phyloP scores from a whole-genome alignment of 2,797 vertebrate genomes.

The Propithecus deckenii region DNA sequence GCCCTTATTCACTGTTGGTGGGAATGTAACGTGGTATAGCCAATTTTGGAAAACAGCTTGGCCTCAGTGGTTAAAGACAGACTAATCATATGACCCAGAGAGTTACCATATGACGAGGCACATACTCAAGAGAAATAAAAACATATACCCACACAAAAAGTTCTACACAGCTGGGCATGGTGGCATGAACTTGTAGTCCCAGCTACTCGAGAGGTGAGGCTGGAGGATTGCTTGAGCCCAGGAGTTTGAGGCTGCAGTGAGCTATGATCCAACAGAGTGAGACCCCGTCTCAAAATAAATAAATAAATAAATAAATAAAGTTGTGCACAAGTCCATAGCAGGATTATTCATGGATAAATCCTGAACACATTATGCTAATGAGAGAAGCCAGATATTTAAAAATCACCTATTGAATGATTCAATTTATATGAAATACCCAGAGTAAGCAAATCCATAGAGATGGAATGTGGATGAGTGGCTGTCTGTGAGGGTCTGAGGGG shows the following conservation, averaged over 20 bases:
- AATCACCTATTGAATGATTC: not conserved
- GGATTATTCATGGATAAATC: not conserved
- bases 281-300: not conserved
- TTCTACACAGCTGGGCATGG: not conserved
- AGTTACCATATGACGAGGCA: not conserved
- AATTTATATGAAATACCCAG: not conserved
- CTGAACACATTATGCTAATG: not conserved
- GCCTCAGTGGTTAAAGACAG: not conserved
- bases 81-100: not conserved
- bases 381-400: not conserved
- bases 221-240: not conserved
- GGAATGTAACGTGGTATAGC: not conserved
- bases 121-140: not conserved
- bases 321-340: not conserved
- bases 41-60: not conserved
- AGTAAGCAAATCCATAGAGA: not conserved
- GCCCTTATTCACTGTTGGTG: not conserved
- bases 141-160: not conserved
- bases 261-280: not conserved
- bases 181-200: not conserved
- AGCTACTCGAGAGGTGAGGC: no score
- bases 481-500: not conserved
- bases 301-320: no score
- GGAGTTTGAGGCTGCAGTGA: not conserved
- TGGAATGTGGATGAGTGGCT: not conserved